Conservation (phyloP, 2,113 vertebrate species). For the Gyps fulvus region DNA sequence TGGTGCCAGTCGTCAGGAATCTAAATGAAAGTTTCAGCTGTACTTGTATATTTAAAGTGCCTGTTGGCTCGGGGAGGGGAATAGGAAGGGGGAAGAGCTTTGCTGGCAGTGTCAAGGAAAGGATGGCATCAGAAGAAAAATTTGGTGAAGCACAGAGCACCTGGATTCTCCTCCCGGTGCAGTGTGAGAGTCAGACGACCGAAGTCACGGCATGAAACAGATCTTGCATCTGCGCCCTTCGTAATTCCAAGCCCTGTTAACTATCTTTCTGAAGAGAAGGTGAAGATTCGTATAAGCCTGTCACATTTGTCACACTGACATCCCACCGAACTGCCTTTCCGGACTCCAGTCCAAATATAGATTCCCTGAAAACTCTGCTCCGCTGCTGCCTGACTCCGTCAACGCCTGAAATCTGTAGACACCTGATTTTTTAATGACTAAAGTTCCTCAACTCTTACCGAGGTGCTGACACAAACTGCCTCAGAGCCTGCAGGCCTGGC, state of each 20-base stretch:
- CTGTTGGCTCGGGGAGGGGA: not conserved
- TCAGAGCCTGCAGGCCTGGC: not conserved
- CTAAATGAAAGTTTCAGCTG: slow-evolving; percentile 41
- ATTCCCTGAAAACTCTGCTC: not conserved
- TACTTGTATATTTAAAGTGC: slow-evolving; percentile 30
- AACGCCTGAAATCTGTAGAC: not conserved
- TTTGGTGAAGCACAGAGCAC: not conserved
- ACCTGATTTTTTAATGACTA: not conserved
- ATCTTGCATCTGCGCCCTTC: not conserved
- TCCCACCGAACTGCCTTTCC: not conserved
- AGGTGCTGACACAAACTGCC: not conserved
- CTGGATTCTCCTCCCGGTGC: not conserved
- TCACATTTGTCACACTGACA: slow-evolving; percentile 5
- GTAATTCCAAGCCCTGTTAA: not conserved
- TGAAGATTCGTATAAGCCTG: not conserved
- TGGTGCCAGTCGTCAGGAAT: slow-evolving; percentile 53
- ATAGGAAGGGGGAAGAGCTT: not conserved
- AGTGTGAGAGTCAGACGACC: not conserved
- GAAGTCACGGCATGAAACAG: not conserved
- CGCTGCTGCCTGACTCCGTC: not conserved
- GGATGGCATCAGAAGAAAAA: not conserved
- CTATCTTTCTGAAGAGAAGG: not conserved
- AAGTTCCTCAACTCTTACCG: not conserved
- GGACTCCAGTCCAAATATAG: slow-evolving; percentile 22
- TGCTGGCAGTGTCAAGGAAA: not conserved